Conservation (phyloP, 1,140 invertebrate genomes). For the Gonioctena quinquepunctata region DNA sequence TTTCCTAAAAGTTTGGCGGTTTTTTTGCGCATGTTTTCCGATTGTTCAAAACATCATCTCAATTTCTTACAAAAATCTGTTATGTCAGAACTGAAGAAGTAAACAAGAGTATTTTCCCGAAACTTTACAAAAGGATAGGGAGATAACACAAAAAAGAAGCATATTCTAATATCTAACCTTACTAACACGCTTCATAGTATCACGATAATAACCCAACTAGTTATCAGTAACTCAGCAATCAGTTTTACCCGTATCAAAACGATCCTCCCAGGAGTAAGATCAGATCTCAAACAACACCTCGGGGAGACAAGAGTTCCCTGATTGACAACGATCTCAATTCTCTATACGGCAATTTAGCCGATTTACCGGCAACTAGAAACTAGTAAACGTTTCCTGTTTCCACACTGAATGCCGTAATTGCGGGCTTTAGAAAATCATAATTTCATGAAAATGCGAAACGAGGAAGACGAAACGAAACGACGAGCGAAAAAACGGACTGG, state of each 20-base stretch:
- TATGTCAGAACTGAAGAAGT: too few species aligned
- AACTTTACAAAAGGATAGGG: too few species aligned
- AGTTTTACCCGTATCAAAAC: background rate
- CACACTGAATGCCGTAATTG: background rate
- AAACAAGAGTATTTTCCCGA: too few species aligned
- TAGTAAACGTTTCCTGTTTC: background rate
- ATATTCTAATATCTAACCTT: too few species aligned
- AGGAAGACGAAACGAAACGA: background rate
- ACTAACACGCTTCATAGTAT: too few species aligned
- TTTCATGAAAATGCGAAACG: background rate
- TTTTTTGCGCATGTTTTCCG: too few species aligned
- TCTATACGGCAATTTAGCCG: background rate
- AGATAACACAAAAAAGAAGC: too few species aligned
- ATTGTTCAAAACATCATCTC: too few species aligned
- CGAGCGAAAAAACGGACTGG: background rate
- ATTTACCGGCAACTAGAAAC: background rate
- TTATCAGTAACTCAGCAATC: too few species aligned
- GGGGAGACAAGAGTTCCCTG: background rate
- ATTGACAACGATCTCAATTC: background rate
- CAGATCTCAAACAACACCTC: background rate
- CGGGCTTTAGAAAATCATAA: background rate
- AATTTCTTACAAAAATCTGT: too few species aligned
- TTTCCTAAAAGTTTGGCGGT: too few species aligned
- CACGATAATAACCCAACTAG: too few species aligned
- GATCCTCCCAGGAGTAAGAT: background rate